These are phyloP conservation scores for Cheilinus undulatus DNA, from an alignment of 2,113 vertebrate genomes.

Conservation along the genomic window DNA sequence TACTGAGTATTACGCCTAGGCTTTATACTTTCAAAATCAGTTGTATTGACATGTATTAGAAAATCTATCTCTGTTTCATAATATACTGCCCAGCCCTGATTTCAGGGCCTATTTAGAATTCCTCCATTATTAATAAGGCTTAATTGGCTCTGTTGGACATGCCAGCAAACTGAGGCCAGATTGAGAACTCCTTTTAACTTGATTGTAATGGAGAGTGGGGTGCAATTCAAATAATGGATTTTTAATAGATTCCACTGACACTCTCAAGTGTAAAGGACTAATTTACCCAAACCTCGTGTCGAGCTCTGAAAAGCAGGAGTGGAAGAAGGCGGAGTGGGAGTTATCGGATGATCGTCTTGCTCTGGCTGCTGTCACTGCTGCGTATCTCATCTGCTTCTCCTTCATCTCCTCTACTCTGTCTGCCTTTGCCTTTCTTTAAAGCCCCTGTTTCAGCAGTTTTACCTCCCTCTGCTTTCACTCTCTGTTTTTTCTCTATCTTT, in stretches of 20 bases:
- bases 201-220: constrained; percentile 70
- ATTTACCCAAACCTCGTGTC: constrained; percentile 66
- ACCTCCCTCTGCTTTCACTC: constrained; percentile 27
- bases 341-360: constrained; percentile 45
- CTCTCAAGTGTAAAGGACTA: constrained; percentile 75
- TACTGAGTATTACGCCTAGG: no score
- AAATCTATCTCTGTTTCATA: no score
- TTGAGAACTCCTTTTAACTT: constrained; percentile 77
- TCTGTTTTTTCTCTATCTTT: constrained; percentile 43
- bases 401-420: constrained; percentile 13
- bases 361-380: constrained; percentile 33
- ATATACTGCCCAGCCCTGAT: no score
- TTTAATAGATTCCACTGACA: constrained; percentile 80
- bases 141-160: constrained; percentile 79
- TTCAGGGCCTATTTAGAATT: constrained; percentile 80
- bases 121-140: constrained; percentile 77
- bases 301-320: constrained; percentile 51
- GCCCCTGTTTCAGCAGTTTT: constrained; percentile 34
- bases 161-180: constrained; percentile 72
- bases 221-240: constrained; percentile 82
- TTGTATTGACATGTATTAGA: no score
- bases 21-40: no score
- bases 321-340: constrained; percentile 48
- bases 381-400: constrained; percentile 26
- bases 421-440: constrained; percentile 7